Conservation (phyloP, 2,888 invertebrate species). For the Cylloceria caligata region DNA sequence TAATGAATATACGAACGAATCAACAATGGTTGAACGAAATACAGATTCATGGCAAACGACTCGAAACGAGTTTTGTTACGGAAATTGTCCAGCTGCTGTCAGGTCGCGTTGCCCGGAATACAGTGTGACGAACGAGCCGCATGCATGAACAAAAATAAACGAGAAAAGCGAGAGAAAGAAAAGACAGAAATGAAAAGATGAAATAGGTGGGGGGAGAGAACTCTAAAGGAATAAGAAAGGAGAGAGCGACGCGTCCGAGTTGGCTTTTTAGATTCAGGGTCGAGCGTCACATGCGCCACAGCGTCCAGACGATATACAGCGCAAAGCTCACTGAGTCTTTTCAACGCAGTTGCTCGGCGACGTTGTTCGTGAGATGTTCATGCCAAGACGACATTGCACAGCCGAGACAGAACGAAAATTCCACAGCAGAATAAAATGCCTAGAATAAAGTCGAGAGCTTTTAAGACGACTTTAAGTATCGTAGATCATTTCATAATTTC, state of each 20-base stretch:
- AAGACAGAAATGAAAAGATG: slow-evolving; percentile 13
- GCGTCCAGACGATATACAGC: slow-evolving; percentile 23
- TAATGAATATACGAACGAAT: slow-evolving; percentile 24
- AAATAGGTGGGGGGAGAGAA: background rate
- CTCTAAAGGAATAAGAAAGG: slow-evolving; percentile 21
- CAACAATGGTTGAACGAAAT: background rate
- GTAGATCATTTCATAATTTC: background rate
- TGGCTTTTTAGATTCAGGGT: slow-evolving; percentile 5
- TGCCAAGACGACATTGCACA: background rate
- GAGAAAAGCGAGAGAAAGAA: slow-evolving; percentile 36
- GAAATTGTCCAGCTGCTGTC: slow-evolving; percentile 73
- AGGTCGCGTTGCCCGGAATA: slow-evolving; percentile 24
- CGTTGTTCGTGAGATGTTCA: background rate
- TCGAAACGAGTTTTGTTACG: slow-evolving; percentile 75
- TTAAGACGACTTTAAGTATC: background rate
- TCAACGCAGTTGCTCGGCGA: slow-evolving; percentile 10
- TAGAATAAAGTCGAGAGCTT: background rate
- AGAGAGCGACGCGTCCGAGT: background rate
- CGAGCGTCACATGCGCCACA: slow-evolving; percentile 20
- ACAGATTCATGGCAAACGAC: slow-evolving; percentile 68
- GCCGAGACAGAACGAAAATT: background rate
- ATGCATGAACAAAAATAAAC: slow-evolving; percentile 47
- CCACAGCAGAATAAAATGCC: background rate
- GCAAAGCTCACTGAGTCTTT: slow-evolving; percentile 32
- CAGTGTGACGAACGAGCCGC: slow-evolving; percentile 31